phyloP scores from a whole-genome alignment of 1,140 invertebrate genomes.

The Neodiprion virginianus region DNA sequence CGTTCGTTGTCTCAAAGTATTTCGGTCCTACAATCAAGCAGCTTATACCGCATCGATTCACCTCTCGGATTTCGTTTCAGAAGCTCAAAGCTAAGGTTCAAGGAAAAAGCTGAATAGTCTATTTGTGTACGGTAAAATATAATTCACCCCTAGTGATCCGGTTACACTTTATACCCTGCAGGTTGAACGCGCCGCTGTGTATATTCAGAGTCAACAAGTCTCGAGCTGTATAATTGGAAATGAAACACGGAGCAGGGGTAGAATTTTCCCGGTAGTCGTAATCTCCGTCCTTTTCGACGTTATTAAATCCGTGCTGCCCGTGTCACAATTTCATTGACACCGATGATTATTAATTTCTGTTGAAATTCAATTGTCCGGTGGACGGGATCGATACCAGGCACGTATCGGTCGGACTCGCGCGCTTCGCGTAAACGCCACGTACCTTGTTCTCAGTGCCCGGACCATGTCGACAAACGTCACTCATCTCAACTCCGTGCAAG shows the following conservation, averaged over 20 bases:
- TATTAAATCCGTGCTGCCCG: background rate
- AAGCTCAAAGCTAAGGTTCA: background rate
- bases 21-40: too few relatives aligned
- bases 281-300: background rate
- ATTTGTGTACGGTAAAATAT: background rate
- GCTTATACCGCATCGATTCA: background rate
- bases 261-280: background rate
- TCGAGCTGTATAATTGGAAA: background rate
- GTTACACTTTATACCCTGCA: background rate
- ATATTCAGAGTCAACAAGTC: too few relatives aligned
- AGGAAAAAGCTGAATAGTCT: background rate
- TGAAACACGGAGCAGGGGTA: background rate
- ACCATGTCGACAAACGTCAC: background rate
- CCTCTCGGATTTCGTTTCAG: background rate
- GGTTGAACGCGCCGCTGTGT: too few relatives aligned
- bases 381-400: background rate
- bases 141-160: too few relatives aligned
- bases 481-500: background rate
- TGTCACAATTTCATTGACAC: background rate
- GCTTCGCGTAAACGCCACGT: background rate
- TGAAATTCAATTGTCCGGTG: background rate
- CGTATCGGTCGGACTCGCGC: too few relatives aligned
- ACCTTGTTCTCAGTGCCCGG: background rate
- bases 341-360: background rate
- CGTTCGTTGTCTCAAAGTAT: too few relatives aligned